Evolutionary conservation across 2,797 vertebrate species (phyloP), one percentile per base, ranked within the genome.

Genomic region (Malacoctenus gilli): DNA sequence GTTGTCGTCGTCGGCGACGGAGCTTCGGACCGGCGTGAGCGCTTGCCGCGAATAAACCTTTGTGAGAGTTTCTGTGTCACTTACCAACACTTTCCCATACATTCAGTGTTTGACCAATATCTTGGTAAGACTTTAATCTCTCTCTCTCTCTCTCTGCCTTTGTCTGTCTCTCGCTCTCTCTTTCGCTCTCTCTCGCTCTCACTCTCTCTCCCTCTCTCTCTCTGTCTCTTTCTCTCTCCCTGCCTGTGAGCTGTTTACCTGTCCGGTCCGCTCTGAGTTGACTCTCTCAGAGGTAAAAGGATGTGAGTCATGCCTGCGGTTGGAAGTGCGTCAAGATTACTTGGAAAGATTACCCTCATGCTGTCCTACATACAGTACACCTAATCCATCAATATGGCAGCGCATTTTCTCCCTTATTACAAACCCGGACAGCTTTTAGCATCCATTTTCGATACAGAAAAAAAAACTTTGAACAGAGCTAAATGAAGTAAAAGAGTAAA

Each of bases 251-350:
- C 49, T 68, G 50, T 64, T 70, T 43, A 61, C 58, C 3, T 40
- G 28, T 30, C 51, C 16, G 4, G 21, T 60, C 46, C 64, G 62
- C 44, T 40, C 31, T 38, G 37, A 11, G 34, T 75, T 52, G 38
- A 20, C 57, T 75, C 53, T 53, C 48, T 64, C 34, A 14, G 16
- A 41, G 55, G 67, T 66, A 66, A 69, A 68, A 53, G 48, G 51
- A 63, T 64, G 14, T 40, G 47, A 61, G 31, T 68, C 55, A 73
- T 28, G 18, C 32, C 55, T n/a, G 40, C 30, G 12, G 25, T 59
- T 57, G 55, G 67, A 68, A 71, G 15, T 60, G 59, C 73, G 57
- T 79, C 63, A 46, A 68, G 72, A 68, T 72, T 70, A 54, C 49
- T 16, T 5, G 12, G 47, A 50, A 51, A 58, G 70, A 66, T 74